Base-by-base conservation (phyloP, 2,888 invertebrate genomes). In the Odontomyia ornata region DNA sequence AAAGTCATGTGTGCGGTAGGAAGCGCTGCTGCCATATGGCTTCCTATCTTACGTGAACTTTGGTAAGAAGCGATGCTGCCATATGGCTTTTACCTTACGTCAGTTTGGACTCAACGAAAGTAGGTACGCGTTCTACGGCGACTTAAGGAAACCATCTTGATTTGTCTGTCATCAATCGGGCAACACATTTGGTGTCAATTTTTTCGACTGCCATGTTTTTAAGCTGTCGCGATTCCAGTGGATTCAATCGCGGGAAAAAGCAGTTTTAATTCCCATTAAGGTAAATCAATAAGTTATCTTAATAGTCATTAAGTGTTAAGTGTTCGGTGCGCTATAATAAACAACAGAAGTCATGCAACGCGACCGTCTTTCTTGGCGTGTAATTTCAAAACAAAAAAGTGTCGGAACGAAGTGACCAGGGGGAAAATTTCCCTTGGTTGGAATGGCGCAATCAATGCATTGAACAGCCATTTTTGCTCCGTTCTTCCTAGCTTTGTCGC, bases 171-270 rank as follows among this genome's bases (percentile, higher is more conserved):
- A 25, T 7, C 18, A 36, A 67, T 76, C 76, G 56, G 76, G 76
- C 65, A 76, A 30, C 15, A 27, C 76, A 1, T 36, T 15, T 56
- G 64, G 30, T 64, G 89, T 88, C 88, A 79, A 71, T 72, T 77
- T 79, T 85, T 85, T 84, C 84, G 88, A 88, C 90, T 91, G 92
- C 92, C 93, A 93, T 93, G 92, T 92, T 92, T 91, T 91, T 90
- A 62, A 77, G 77, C 78, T 77, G 78, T 80, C 80, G 80, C 80
- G 80, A 76, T 79, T 77, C 89, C 89, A 90, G 90, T 90, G 91
- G 91, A 91, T 91, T 91, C 30, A 76, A 76, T 79, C 79, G 79
- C 79, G 79, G 79, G 73, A 79, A 77, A 78, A 79, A 78, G 69
- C 77, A 77, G 65, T 76, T 75, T 56, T 77, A 71, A 56, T 77